Base-by-base conservation (phyloP, 2,888 invertebrate species). In the Rhabditoides inermis region DNA sequence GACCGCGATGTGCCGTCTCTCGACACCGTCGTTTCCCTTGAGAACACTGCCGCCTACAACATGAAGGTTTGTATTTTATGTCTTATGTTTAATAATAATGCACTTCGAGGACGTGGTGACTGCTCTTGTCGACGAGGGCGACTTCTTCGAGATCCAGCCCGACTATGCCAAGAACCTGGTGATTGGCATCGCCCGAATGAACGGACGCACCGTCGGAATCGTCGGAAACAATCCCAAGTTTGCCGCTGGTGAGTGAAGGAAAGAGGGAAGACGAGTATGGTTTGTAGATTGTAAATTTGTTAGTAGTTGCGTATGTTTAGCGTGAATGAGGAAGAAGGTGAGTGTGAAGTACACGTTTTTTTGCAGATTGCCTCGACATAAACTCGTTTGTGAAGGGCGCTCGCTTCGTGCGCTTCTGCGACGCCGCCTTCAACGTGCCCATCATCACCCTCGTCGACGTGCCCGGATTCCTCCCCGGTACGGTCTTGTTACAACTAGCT, bases 401-500 rank as follows among this genome's bases (percentile, higher is more conserved):
- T 5, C 77, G 85, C 53, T 85, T 85, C 77, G 84, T 85, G 1
- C 77, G 85, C 26, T 85, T 84, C 76, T 85, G 84, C 73, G 85
- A 85, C 74, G 82, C 84, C 7, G n/a, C n/a, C n/a, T 85, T 85
- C 77, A 84, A 84, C 74, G 84, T 85, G 63, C 84, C 85, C 2
- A 71, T 85, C 30, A 79, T 85, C 49, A 85, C 84, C 3, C 81
- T 85, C 61, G 84, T 84, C 15, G 85, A 85, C 75, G 85, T 85
- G 1, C 85, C 85, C 22, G 85, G 84, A 48, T 85, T 85, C 73
- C 76, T 85, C 45, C 84, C 84, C 42, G 84, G 80, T 79, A 67
- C n/a, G n/a, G n/a, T n/a, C n/a, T n/a, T n/a, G n/a, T n/a, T n/a
- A n/a, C n/a, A n/a, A n/a, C n/a, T n/a, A n/a, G n/a, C n/a, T n/a